Conservation (phyloP, 2,113 vertebrate genomes). For the Pseudorasbora parva region DNA sequence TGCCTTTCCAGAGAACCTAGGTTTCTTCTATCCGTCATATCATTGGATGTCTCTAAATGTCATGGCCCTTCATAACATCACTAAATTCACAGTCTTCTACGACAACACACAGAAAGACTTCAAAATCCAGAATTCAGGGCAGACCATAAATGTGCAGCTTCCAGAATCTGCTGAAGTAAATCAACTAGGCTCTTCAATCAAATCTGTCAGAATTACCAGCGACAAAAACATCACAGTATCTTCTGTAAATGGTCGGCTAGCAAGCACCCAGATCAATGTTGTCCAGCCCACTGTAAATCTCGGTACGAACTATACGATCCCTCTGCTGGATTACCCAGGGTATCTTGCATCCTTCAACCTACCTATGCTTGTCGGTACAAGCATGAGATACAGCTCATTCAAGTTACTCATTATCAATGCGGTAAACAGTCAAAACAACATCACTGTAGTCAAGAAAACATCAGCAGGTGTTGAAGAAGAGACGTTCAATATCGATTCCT, state of each 20-base stretch:
- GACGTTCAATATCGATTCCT: not conserved
- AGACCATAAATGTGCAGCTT: rapidly evolving
- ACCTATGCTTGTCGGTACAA: not conserved
- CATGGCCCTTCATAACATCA: not conserved
- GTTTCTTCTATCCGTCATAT: slow-evolving; percentile 54
- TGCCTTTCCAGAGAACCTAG: slow-evolving; percentile 75
- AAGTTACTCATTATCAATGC: slow-evolving; percentile 67
- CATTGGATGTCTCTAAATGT: not conserved
- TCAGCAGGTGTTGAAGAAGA: rapidly evolving
- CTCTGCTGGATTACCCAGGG: not conserved
- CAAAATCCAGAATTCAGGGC: not conserved
- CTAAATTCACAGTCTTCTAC: not conserved
- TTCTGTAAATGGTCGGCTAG: not conserved
- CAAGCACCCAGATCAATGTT: slow-evolving; percentile 62
- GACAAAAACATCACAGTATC: slow-evolving; percentile 45
- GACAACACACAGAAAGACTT: not conserved
- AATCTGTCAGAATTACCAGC: slow-evolving; percentile 44
- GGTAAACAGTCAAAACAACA: rapidly evolving
- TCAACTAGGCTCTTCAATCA: rapidly evolving
- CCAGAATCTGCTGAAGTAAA: slow-evolving; percentile 21
- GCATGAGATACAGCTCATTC: slow-evolving; percentile 45
- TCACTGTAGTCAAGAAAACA: slow-evolving; percentile 14
- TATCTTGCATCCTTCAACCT: not conserved
- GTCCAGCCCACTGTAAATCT: slow-evolving; percentile 55
- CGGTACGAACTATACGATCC: slow-evolving; percentile 62